These are phyloP conservation scores for Alouatta palliata DNA, from an alignment of 2,113 vertebrate genomes.

Conservation along the genomic window DNA sequence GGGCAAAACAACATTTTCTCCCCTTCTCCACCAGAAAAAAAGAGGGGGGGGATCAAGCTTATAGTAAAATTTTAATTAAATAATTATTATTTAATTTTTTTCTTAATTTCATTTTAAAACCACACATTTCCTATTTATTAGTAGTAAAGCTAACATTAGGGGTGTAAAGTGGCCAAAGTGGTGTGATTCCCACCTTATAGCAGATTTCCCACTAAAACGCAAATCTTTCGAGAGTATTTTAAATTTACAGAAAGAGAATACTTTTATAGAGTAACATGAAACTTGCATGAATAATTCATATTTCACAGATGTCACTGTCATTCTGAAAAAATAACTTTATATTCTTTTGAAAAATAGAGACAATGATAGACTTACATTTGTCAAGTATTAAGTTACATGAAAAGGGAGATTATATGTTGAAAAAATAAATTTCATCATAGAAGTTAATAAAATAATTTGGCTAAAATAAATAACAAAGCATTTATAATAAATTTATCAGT, in stretches of 20 bases:
- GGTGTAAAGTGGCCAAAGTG: background rate
- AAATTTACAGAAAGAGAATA: conserved; percentile 10
- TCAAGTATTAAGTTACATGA: conserved; percentile 11
- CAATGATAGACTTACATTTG: background rate
- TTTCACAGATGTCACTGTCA: background rate
- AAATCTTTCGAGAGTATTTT: background rate
- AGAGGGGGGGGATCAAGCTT: background rate
- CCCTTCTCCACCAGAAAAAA: background rate
- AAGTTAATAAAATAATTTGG: background rate
- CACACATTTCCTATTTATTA: background rate
- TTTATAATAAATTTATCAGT: background rate
- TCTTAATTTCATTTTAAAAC: conserved; percentile 8
- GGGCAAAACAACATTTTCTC: background rate
- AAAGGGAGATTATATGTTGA: background rate
- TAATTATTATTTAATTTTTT: background rate
- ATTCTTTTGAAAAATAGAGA: background rate
- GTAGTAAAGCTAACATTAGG: background rate
- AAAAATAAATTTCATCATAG: background rate
- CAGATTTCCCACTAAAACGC: background rate
- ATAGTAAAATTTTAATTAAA: background rate
- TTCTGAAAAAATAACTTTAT: background rate
- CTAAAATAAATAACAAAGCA: background rate
- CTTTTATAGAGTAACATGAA: background rate
- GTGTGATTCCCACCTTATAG: background rate
- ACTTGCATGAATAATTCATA: conserved; percentile 1